A percentile compares a stretch with the other conserved stretches of the same genome.
phyloP scores from a whole-genome alignment of 1,140 invertebrate genomes.

The Drosophila sucinea region DNA sequence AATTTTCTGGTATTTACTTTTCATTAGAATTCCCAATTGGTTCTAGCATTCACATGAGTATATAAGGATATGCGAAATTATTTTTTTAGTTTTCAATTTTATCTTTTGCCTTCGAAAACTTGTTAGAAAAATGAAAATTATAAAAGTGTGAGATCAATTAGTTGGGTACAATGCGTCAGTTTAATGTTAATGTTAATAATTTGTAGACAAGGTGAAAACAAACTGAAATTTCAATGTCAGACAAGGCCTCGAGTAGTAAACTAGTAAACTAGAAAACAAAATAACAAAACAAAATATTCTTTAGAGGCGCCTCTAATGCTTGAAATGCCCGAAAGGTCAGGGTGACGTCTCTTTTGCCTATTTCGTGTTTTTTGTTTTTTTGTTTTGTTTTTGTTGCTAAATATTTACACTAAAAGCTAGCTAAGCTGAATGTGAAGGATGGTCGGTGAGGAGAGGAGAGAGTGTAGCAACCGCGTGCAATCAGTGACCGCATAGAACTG shows the following conservation, averaged over 20 bases:
- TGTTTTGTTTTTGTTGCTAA: background rate
- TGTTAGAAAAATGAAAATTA: too few relatives aligned
- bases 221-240: constrained; percentile 45
- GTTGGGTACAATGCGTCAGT: too few relatives aligned
- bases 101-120: too few relatives aligned
- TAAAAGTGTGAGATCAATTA: too few relatives aligned
- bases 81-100: too few relatives aligned
- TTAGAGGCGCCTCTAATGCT: constrained; percentile 1
- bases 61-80: too few relatives aligned
- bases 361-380: background rate
- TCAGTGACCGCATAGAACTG: constrained; percentile 10
- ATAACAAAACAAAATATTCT: background rate
- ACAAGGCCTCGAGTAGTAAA: constrained; percentile 11
- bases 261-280: background rate
- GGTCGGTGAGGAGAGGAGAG: background rate
- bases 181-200: background rate
- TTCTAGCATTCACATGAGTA: too few relatives aligned
- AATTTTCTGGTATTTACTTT: too few relatives aligned
- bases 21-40: too few relatives aligned
- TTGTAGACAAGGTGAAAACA: background rate
- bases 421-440: background rate
- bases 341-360: constrained; percentile 3
- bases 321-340: constrained; percentile 3
- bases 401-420: constrained; percentile 7
- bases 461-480: background rate